phyloP scores from a whole-genome alignment of 2,888 invertebrate genomes.

The Eurois occulta region DNA sequence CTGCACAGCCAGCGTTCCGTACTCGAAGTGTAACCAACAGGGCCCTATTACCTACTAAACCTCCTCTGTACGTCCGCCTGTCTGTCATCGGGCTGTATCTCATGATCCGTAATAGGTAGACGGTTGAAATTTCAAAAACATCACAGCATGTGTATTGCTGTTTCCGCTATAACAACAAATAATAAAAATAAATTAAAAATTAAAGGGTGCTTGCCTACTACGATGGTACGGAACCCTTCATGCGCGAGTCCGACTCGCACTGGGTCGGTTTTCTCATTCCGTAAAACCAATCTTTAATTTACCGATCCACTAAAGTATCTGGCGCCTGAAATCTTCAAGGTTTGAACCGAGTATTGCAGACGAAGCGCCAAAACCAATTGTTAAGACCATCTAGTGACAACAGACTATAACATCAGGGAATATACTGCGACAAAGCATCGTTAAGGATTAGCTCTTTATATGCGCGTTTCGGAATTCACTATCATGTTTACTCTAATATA shows the following conservation, averaged over 20 bases:
- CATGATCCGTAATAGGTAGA: no score
- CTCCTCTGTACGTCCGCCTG: no score
- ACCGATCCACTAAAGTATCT: neutral
- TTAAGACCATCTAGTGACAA: neutral
- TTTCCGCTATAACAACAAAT: no score
- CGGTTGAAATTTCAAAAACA: no score
- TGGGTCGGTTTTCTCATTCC: neutral
- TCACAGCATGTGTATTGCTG: no score
- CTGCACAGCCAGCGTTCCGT: neutral
- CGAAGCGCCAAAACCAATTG: neutral
- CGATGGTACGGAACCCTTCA: no score
- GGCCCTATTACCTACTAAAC: no score
- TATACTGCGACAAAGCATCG: conserved; percentile 9
- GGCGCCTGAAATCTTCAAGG: neutral
- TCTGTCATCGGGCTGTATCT: no score
- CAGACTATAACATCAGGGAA: neutral
- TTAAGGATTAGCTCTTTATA: conserved; percentile 23
- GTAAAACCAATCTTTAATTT: neutral
- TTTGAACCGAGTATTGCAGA: neutral
- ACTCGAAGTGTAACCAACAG: no score
- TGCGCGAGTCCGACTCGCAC: no score
- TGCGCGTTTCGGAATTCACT: neutral
- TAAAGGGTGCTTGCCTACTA: no score
- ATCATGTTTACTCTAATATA: neutral
- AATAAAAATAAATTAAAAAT: no score